Conservation (phyloP, 2,797 vertebrate genomes). For the Esox lucius region DNA sequence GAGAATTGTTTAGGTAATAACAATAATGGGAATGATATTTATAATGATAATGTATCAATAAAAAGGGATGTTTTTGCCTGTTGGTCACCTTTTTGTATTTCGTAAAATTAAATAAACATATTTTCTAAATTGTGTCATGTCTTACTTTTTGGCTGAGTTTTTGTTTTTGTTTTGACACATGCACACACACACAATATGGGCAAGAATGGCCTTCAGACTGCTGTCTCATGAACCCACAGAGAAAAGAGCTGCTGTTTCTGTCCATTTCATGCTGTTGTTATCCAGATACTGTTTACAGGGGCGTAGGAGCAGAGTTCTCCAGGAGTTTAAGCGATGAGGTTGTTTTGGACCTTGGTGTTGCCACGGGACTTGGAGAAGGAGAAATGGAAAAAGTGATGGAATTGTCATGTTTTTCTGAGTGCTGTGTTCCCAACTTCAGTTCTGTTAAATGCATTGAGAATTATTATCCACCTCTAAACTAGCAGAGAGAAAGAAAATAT, state of each 20-base stretch:
- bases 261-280: neutral
- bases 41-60: slow-evolving; percentile 78
- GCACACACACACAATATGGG: slow-evolving; percentile 1
- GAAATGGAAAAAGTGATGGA: slow-evolving; percentile 64
- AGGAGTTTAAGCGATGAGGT: slow-evolving; percentile 7
- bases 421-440: slow-evolving; percentile 38
- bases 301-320: neutral
- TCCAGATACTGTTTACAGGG: neutral
- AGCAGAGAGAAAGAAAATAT: slow-evolving; percentile 1
- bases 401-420: slow-evolving; percentile 45
- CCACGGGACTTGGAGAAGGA: slow-evolving; percentile 44
- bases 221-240: neutral
- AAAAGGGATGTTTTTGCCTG: slow-evolving; percentile 69
- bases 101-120: slow-evolving; percentile 65
- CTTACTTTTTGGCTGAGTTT: slow-evolving; percentile 12
- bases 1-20: slow-evolving; percentile 59
- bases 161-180: neutral
- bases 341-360: slow-evolving; percentile 45
- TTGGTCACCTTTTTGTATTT: slow-evolving; percentile 68
- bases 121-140: slow-evolving; percentile 55
- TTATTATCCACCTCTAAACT: slow-evolving; percentile 27
- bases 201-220: neutral
- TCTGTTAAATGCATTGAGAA: slow-evolving; percentile 62
- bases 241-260: neutral
- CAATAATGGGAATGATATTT: slow-evolving; percentile 81